Conservation (phyloP, 2,113 vertebrate species). For the Perccottus glenii region DNA sequence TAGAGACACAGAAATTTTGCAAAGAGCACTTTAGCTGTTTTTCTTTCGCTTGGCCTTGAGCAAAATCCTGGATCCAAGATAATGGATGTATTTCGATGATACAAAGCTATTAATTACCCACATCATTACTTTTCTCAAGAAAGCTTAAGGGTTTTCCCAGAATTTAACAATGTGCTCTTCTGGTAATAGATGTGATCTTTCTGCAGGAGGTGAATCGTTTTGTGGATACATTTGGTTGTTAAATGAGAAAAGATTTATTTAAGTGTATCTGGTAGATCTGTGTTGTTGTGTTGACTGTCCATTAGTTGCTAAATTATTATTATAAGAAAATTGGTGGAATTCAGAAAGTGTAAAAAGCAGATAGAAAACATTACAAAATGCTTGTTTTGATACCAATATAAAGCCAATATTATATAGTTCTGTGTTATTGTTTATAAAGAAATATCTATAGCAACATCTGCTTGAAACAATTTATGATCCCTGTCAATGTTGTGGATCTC, state of each 20-base stretch:
- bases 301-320: no score
- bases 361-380: neutral
- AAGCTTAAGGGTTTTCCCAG: neutral
- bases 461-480: slow-evolving; percentile 10
- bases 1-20: slow-evolving; percentile 46
- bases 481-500: no score
- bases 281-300: no score
- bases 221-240: neutral
- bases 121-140: neutral
- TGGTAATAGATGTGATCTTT: neutral
- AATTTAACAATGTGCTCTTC: neutral
- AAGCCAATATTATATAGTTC: neutral
- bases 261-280: no score
- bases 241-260: no score
- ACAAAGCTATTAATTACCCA: neutral
- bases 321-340: no score
- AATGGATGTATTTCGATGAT: neutral
- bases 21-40: neutral
- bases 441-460: slow-evolving; percentile 39
- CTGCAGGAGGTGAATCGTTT: slow-evolving; percentile 3
- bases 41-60: neutral
- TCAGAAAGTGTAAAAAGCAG: no score
- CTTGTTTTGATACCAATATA: neutral
- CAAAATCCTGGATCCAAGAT: neutral
- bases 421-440: neutral